phyloP scores from a whole-genome alignment of 2,888 invertebrate genomes.

The Glomeris marginata region DNA sequence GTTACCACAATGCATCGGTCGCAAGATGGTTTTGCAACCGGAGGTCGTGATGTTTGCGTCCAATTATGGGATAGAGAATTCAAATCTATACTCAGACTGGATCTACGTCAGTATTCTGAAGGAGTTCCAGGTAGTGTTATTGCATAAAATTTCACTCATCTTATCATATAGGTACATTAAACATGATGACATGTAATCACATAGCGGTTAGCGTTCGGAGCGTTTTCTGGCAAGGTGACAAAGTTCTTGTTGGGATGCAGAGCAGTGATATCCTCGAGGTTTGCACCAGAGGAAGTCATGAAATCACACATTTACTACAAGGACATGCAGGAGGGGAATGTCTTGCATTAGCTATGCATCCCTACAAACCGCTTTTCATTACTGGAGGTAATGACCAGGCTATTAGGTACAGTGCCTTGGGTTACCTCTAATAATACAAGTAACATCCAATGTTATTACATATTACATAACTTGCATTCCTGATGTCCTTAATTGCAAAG shows the following conservation, averaged over 20 bases:
- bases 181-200: too few relatives aligned
- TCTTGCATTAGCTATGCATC: constrained; percentile 32
- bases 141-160: too few relatives aligned
- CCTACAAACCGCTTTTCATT: constrained; percentile 25
- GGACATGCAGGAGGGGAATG: constrained; percentile 33
- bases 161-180: too few relatives aligned
- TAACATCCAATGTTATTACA: not conserved
- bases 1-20: constrained; percentile 15
- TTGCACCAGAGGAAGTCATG: constrained; percentile 3
- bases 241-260: constrained; percentile 31
- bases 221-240: constrained; percentile 20
- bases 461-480: not conserved
- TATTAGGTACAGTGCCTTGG: constrained; percentile 20
- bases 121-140: too few relatives aligned
- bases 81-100: constrained; percentile 14
- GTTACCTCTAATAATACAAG: too few relatives aligned
- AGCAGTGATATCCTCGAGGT: constrained; percentile 32
- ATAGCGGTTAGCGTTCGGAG: constrained; percentile 3
- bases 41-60: constrained; percentile 33
- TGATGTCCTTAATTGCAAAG: constrained; percentile 9
- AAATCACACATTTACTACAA: constrained; percentile 20
- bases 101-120: constrained; percentile 2
- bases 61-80: constrained; percentile 31
- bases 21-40: constrained; percentile 31
- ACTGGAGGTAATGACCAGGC: constrained; percentile 32